Evolutionary conservation across 2,113 vertebrate genomes (phyloP), one percentile per base, ranked within the genome.

Genomic region (Cairina moschata): DNA sequence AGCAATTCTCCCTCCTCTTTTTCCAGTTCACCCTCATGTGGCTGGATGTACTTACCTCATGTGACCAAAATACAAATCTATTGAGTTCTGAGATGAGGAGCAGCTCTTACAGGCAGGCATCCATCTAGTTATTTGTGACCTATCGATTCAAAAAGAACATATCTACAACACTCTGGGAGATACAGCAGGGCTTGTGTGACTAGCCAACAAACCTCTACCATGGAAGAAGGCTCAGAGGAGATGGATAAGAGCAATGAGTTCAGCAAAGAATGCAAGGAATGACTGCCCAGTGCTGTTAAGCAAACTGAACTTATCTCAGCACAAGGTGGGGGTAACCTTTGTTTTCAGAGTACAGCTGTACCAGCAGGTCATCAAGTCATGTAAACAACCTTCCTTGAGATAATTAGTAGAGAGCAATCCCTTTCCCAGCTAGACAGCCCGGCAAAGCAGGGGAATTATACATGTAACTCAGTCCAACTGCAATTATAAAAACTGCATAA

Each of bases 41-140:
- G 42, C 28, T 26, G 38, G 62, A 72, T 26, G 34, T 17, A 14
- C 4, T 62, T 22, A 55, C 31, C 29, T 68, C 42, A 25, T 1
- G 1, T 25, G 54, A 79, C 32, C 4, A 4, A 72, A 58, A 46
- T 2, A 60, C 6, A 34, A 0, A 0, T 0, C 0, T n/a, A 7
- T 4, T 56, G 58, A 73, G 34, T 34, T 72, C n/a, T 3, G 3
- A 74, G 18, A 17, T 1, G 4, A 78, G 69, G 13, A 67, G 62
- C 52, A 82, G 46, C 7, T 6, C 4, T 26, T 29, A 54, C 7
- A 32, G n/a, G 23, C 40, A 67, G 42, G 22, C 42, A 59, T 9
- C 13, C 50, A 44, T 72, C 66, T 77, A 68, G 54, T 38, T 38
- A 31, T 1, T 0, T 9, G 65, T 40, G 29, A 40, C 7, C 44